These are phyloP conservation scores for Phymanthus crucifer DNA, from an alignment of 92 coral and sea anemone genomes.

Conservation along the genomic window DNA sequence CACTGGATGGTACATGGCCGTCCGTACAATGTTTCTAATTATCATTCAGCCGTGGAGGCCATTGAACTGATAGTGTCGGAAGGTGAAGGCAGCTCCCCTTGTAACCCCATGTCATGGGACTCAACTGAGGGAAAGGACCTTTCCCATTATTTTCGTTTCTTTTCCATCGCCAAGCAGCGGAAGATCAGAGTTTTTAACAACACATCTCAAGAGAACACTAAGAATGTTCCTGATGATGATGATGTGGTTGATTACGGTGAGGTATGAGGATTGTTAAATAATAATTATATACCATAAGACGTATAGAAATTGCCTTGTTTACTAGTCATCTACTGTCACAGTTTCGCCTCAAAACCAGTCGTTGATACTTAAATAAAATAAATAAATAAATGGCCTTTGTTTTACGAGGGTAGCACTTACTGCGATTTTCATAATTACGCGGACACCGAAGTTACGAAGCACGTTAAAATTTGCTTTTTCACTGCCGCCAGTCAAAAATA, in stretches of 20 bases:
- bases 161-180: constrained; percentile 59
- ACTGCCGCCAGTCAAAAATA: too few species aligned
- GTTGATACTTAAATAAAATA: too few species aligned
- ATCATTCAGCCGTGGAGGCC: constrained; percentile 61
- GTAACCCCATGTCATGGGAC: constrained; percentile 73
- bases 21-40: constrained; percentile 46
- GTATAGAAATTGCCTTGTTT: too few species aligned
- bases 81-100: constrained; percentile 80
- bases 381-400: too few species aligned
- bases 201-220: not conserved
- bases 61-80: constrained; percentile 58
- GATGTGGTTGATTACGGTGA: not conserved
- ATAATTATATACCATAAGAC: not conserved
- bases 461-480: too few species aligned
- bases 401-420: too few species aligned
- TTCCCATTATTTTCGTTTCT: constrained; percentile 71
- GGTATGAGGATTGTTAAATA: not conserved
- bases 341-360: too few species aligned
- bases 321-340: too few species aligned
- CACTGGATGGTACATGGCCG: constrained; percentile 22
- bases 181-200: constrained; percentile 30
- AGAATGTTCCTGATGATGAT: not conserved
- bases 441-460: too few species aligned
- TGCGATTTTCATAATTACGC: too few species aligned
- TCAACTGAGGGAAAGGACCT: constrained; percentile 50